Base-by-base conservation (phyloP, 1,140 invertebrate genomes). In the Colletes latitarsis region DNA sequence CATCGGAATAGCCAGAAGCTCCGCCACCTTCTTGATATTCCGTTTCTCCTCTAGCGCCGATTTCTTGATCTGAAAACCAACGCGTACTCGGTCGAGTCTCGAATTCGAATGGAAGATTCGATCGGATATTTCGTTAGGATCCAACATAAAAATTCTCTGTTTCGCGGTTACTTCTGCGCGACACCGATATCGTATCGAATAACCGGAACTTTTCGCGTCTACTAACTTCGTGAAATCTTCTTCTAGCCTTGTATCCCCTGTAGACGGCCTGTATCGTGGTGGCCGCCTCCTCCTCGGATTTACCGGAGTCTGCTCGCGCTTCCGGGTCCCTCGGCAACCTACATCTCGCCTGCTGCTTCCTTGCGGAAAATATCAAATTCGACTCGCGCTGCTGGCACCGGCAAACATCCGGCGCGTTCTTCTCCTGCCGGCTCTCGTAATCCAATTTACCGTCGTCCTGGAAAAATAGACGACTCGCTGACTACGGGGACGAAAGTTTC, bases 181-280 rank as follows among this genome's bases (percentile, higher is more conserved):
- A n/a, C 6, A 15, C 62, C 41, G 30, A 21, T 21, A 41, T 5
- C 30, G 19, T 19, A 64, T 30, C 10, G 43, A 64, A 14, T 30
- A 39, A 9, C 12, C 17, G 9, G 19, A 30, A 53, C 15, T 21
- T 49, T 62, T 41, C 1, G 12, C n/a, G 41, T 71, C 60, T 57
- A 85, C 87, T 84, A 73, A 93, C 93, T 82, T 94, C 94, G 90
- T 94, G 95, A 93, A 96, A 95, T 79, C 94, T 95, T 89, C 94
- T 94, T 85, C 96, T 94, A 30, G 95, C 94, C 93, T 95, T 94
- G 92, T 96, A 96, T 57, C 96, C 96, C 88, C 96, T 93, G 90
- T 95, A 96, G 71, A 93, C 95, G 82, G 96, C 95, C 91, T 96
- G 96, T 90, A 96, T 96, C 90, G 95, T 96, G 64, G 94, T 95